These are phyloP conservation scores for Chaetogeoica ovagalla DNA, from an alignment of 2,888 invertebrate species.

Conservation along the genomic window DNA sequence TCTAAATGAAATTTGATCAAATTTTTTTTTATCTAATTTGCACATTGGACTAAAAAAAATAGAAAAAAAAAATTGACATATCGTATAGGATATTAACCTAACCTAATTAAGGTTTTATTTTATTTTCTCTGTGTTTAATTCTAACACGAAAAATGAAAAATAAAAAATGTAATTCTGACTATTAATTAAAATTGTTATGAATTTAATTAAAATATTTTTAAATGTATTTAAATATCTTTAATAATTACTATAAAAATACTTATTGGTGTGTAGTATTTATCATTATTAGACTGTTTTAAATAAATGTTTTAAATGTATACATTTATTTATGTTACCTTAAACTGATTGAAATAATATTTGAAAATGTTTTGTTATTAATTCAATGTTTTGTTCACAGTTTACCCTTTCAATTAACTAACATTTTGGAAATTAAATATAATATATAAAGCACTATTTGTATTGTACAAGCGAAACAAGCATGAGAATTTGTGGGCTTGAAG, in stretches of 20 bases:
- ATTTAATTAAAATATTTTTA: too few species aligned
- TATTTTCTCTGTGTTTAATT: neutral
- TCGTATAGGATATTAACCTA: too few species aligned
- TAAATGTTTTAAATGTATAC: too few species aligned
- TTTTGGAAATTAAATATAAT: constrained; percentile 56
- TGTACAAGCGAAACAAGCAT: constrained; percentile 59
- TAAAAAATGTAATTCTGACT: neutral
- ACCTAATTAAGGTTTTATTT: too few species aligned
- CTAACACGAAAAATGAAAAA: neutral
- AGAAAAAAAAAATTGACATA: too few species aligned
- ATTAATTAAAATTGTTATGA: neutral
- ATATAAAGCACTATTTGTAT: constrained; percentile 56
- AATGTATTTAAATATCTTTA: too few species aligned
- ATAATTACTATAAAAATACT: too few species aligned
- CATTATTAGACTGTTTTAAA: too few species aligned
- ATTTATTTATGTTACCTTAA: too few species aligned
- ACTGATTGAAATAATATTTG: neutral
- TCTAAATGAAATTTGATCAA: too few species aligned
- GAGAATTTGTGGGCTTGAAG: constrained; percentile 65
- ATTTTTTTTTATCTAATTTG: constrained; percentile 22
- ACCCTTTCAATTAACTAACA: constrained; percentile 60
- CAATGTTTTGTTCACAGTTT: constrained; percentile 59
- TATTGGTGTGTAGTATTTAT: too few species aligned
- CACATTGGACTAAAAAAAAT: neutral
- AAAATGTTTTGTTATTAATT: neutral